Base-by-base conservation (phyloP, 2,888 invertebrate genomes). In the Aradus depressus region DNA sequence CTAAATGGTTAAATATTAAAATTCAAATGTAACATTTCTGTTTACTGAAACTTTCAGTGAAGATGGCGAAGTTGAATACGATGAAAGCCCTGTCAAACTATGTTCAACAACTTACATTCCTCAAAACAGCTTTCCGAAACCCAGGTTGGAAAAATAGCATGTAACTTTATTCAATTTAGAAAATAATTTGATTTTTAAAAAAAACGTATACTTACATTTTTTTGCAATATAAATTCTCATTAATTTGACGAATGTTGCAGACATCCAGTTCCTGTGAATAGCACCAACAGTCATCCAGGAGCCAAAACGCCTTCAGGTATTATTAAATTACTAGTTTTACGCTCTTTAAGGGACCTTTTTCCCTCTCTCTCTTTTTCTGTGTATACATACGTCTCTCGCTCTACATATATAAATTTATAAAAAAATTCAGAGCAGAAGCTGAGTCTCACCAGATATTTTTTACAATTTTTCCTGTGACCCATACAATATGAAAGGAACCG, bases 11-110 rank as follows among this genome's bases (percentile, higher is more conserved):
- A 31, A 31, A 31, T 31, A 12, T 31, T 31, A 10, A 12, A 8
- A 31, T n/a, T 10, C 12, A 12, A 10, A 12, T 31, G 31, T 31
- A 10, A 31, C 8, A 31, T 39, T 39, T 39, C 8, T 4, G 10
- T 16, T 23, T 25, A 42, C 8, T n/a, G 6, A 26, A 18, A 22
- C 16, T 51, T 44, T 14, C 22, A 57, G 57, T 38, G 57, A 57
- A 21, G 57, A 57, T 16, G 54, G 50, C 16, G 57, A 57, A 8
- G 57, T 50, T 21, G 57, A 57, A 25, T 57, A 57, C 32, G 57
- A 57, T 32, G 57, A 57, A 37, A 52, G 54, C 22, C 57, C 57
- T 31, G 57, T 57, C 1, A 57, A 57, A 26, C 26, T 55, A 19
- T 57, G 57, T 22, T 38, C 56, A 12, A 49, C 48, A 4, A 23